These are phyloP conservation scores for Lasiurus cinereus DNA, from an alignment of 2,113 vertebrate genomes.

Conservation along the genomic window DNA sequence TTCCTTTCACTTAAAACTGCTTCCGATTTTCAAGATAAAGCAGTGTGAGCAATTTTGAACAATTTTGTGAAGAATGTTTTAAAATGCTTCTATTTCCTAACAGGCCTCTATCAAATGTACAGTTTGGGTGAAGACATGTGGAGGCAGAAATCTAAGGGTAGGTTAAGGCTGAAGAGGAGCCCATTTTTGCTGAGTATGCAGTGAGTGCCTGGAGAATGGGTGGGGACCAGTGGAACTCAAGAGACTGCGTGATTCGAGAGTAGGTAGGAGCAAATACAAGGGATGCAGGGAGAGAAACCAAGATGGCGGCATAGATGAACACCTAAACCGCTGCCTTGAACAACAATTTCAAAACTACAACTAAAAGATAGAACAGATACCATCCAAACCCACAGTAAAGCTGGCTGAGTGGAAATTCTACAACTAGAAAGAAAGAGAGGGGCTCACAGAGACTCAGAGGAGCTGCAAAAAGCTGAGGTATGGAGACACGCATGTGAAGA, in stretches of 20 bases:
- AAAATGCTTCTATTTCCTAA: neutral
- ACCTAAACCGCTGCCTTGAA: too few relatives aligned
- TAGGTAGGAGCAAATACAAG: neutral
- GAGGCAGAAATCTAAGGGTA: neutral
- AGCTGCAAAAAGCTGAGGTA: too few relatives aligned
- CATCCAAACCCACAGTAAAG: too few relatives aligned
- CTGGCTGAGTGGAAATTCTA: too few relatives aligned
- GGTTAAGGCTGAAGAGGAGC: neutral
- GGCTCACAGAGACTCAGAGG: too few relatives aligned
- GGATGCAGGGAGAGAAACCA: neutral
- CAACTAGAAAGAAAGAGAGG: too few relatives aligned
- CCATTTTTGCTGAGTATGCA: neutral
- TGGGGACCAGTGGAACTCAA: neutral
- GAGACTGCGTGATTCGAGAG: neutral
- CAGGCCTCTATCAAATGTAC: fast-evolving
- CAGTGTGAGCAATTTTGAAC: neutral
- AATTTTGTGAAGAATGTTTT: neutral
- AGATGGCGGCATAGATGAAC: too few relatives aligned
- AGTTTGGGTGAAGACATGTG: neutral
- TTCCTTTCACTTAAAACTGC: neutral
- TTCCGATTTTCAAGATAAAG: conserved; percentile 15
- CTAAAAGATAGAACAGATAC: too few relatives aligned
- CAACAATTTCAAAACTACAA: too few relatives aligned
- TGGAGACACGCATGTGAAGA: too few relatives aligned
- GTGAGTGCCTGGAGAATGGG: neutral